These are phyloP conservation scores for Aegithalos caudatus DNA, from an alignment of 2,113 vertebrate genomes.

Conservation along the genomic window DNA sequence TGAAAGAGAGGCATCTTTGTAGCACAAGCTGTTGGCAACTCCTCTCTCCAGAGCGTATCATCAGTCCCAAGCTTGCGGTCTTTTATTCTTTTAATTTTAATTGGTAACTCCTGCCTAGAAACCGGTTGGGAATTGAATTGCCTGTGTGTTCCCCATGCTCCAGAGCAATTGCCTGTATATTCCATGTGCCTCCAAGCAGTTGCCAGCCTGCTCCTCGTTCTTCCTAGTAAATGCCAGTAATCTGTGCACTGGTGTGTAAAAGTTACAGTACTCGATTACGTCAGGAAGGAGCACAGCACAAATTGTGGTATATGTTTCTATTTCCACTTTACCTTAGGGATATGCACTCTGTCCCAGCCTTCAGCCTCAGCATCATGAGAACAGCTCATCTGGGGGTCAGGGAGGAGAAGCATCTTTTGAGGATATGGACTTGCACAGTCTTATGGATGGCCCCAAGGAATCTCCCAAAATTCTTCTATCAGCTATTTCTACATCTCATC, in stretches of 20 bases:
- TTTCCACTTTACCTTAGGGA: neutral
- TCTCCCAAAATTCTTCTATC: neutral
- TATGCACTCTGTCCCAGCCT: neutral
- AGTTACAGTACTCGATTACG: neutral
- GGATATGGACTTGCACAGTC: neutral
- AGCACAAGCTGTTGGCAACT: slow-evolving; percentile 60
- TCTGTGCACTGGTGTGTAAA: slow-evolving; percentile 36
- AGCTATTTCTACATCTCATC: neutral
- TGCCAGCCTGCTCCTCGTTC: slow-evolving; percentile 24
- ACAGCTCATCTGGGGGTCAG: neutral
- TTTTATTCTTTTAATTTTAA: slow-evolving; percentile 67
- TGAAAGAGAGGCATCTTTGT: slow-evolving; percentile 55
- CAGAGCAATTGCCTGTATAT: slow-evolving; percentile 42
- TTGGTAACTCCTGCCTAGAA: slow-evolving; percentile 66
- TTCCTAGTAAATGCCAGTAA: slow-evolving; percentile 50
- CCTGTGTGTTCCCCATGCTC: slow-evolving; percentile 5
- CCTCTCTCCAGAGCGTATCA: slow-evolving; percentile 47
- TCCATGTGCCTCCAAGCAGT: slow-evolving; percentile 22
- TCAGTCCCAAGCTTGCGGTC: slow-evolving; percentile 21
- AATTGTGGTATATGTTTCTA: neutral
- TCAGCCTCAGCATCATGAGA: fast-evolving
- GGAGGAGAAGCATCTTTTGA: neutral
- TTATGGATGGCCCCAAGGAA: neutral
- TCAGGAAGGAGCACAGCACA: neutral
- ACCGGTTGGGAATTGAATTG: slow-evolving; percentile 60